Percentiles rank a stretch among this genome's conserved stretches.
These are phyloP conservation scores for Slavum lentiscoides DNA, from an alignment of 2,888 invertebrate genomes.

Conservation along the genomic window DNA sequence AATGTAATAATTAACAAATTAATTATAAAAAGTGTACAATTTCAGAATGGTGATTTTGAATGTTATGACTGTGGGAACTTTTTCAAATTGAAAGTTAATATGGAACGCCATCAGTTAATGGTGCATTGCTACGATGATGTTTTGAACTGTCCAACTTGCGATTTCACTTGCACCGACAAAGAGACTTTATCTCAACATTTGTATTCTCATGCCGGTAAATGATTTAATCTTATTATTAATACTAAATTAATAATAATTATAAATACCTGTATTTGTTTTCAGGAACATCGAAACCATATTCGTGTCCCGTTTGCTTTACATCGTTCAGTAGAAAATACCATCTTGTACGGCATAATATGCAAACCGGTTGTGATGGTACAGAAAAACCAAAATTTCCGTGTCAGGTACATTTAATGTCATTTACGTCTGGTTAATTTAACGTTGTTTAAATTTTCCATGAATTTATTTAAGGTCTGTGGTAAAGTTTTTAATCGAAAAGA, in stretches of 20 bases:
- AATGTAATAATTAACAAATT: conserved; percentile 7
- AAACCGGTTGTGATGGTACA: conserved; percentile 71
- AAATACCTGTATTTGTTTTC: not conserved
- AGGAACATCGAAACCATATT: conserved; percentile 56
- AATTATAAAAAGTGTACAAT: conserved; percentile 54
- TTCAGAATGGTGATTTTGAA: conserved; percentile 63
- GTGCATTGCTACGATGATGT: conserved; percentile 71
- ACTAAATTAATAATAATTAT: not conserved
- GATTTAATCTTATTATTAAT: not conserved
- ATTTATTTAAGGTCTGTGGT: conserved; percentile 65
- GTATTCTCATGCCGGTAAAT: conserved; percentile 66
- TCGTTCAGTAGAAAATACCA: conserved; percentile 78
- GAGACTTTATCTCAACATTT: conserved; percentile 70
- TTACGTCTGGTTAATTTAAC: not conserved
- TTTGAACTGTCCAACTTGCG: conserved; percentile 70
- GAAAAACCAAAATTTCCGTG: conserved; percentile 65
- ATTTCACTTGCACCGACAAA: conserved; percentile 68
- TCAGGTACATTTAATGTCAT: conserved; percentile 61
- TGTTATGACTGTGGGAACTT: conserved; percentile 71
- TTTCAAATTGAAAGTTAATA: conserved; percentile 71
- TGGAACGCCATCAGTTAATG: conserved; percentile 69
- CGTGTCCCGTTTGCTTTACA: conserved; percentile 71
- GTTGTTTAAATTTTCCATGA: not conserved
- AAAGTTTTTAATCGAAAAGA: conserved; percentile 72
- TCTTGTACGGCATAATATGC: conserved; percentile 70